A percentile compares a stretch with the other conserved stretches of the same genome.
Conservation (phyloP, 2,888 invertebrate species). For the Tuberolachnus salignus region DNA sequence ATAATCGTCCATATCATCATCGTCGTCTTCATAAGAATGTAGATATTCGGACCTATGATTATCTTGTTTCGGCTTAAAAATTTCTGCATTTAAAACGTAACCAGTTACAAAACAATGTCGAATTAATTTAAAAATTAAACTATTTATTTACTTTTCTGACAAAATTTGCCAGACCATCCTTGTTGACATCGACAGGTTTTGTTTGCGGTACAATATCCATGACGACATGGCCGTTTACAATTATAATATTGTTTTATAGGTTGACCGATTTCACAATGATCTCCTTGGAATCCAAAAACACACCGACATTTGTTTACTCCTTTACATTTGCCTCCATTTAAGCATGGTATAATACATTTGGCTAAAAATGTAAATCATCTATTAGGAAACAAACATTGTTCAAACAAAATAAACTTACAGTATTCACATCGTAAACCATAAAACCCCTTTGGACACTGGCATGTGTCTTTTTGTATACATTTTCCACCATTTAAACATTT, state of each 20-base stretch:
- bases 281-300: slow-evolving; percentile 80
- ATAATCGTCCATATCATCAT: slow-evolving; percentile 37
- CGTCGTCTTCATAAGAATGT: slow-evolving; percentile 30
- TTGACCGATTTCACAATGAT: slow-evolving; percentile 89
- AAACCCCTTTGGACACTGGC: slow-evolving; percentile 89
- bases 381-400: slow-evolving; percentile 3
- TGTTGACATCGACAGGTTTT: slow-evolving; percentile 78
- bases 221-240: slow-evolving; percentile 76
- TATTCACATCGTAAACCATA: slow-evolving; percentile 89
- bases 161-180: slow-evolving; percentile 83
- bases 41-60: slow-evolving; percentile 15
- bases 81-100: slow-evolving; percentile 19
- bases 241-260: slow-evolving; percentile 67
- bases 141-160: slow-evolving; percentile 72
- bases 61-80: slow-evolving; percentile 17
- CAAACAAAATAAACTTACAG: slow-evolving; percentile 70
- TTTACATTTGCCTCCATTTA: slow-evolving; percentile 87
- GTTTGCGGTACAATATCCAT: slow-evolving; percentile 73
- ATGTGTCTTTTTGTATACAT: slow-evolving; percentile 92
- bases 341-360: slow-evolving; percentile 87
- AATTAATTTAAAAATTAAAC: background rate
- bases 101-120: background rate
- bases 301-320: slow-evolving; percentile 90
- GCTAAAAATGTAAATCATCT: slow-evolving; percentile 65
- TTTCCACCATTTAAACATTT: slow-evolving; percentile 93